Conservation (phyloP, 2,113 vertebrate genomes). For the Daphoenositta chrysoptera region DNA sequence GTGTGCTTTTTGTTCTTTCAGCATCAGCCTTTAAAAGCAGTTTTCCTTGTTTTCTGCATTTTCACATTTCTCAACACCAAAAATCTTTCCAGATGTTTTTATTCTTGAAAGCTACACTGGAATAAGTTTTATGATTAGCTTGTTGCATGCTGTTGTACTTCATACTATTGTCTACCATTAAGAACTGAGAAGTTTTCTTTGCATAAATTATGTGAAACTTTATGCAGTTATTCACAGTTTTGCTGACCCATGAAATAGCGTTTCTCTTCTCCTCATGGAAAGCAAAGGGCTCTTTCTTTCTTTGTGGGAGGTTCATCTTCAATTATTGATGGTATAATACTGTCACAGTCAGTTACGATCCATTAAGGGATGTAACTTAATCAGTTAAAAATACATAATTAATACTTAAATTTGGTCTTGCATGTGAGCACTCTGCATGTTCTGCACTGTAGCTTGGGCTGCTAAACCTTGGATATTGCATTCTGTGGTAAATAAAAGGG, state of each 20-base stretch:
- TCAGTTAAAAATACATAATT: neutral
- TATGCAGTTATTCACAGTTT: neutral
- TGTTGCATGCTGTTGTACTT: neutral
- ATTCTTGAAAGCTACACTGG: neutral
- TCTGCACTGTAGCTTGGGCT: neutral
- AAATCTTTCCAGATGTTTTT: neutral
- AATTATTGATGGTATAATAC: neutral
- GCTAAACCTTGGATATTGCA: neutral
- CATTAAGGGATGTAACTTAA: neutral
- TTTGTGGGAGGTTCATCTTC: neutral
- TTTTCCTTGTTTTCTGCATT: neutral
- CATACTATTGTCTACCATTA: neutral
- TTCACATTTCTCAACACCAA: neutral
- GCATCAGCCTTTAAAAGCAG: neutral
- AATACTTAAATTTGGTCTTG: neutral
- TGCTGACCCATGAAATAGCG: neutral
- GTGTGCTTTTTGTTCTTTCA: neutral
- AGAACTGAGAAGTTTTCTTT: neutral
- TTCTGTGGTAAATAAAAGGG: neutral
- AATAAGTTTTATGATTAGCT: neutral
- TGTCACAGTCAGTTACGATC: neutral
- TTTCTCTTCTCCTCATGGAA: neutral
- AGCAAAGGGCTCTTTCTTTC: neutral
- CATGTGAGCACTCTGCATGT: neutral
- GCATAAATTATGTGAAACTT: neutral